Base-by-base conservation (phyloP, 2,113 vertebrate species). In the Bufo bufo region DNA sequence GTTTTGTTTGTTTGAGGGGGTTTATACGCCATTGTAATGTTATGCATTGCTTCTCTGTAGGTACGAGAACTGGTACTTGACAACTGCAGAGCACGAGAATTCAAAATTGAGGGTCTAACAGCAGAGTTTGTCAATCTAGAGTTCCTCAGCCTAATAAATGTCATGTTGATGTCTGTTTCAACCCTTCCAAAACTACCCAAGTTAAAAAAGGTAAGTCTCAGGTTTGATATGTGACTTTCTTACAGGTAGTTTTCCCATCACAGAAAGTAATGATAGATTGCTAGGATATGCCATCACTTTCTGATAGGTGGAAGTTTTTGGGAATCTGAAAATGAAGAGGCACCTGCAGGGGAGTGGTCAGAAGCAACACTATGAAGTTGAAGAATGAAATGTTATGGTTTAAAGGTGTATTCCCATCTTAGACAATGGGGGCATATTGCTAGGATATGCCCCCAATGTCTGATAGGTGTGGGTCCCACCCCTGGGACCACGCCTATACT, bases 81-180 rank as follows among this genome's bases (percentile, higher is more conserved):
- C 92, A 97, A 97, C 91, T 97, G 97, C 94, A 96, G 95, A 92
- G 96, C 97, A 82, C 92, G 93, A 89, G 95, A 97, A 92, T 97
- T 97, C 89, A 96, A 98, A 94, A 97, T 97, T 16, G 96, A 97
- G 92, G 97, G 97, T 77, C 93, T 98, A 91, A 97, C 96, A 86
- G 95, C 93, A 88, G 97, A 97, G 90, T 98, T 98, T 93, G 94
- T 96, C 90, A 97, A 97, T 92, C 94, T 98, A 93, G 96, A 97
- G 93, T 97, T 97, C 92, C 96, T 98, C 93, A 98, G 97, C 94
- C 95, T 98, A 95, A 97, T 98, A 95, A 97, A 96, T 90, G 97
- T 98, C 75, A 93, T 95, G 90, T 93, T 98, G 94, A 94, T 95
- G 66, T 96, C 96, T 79, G 95, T 98, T 89, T 96, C 96, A 90